phyloP scores from a whole-genome alignment of 1,140 invertebrate genomes.

The Dolichoris vasculosae region DNA sequence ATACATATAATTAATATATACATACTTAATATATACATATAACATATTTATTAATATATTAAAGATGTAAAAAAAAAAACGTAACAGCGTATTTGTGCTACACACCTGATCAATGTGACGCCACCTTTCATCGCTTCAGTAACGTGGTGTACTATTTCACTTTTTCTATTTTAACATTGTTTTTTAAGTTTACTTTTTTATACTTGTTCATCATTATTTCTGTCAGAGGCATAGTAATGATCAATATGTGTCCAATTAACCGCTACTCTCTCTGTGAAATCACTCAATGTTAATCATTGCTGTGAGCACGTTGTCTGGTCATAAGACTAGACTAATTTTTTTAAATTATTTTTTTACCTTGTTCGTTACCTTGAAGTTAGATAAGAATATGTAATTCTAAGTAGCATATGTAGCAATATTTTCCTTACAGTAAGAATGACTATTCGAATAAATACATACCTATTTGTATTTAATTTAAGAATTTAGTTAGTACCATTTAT shows the following conservation, averaged over 20 bases:
- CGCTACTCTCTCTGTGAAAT: constrained; percentile 28
- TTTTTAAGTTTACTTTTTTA: constrained; percentile 4
- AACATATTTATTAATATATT: constrained; percentile 52
- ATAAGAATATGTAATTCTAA: not conserved
- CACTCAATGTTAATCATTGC: constrained; percentile 47
- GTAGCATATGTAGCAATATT: no score
- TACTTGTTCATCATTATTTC: constrained; percentile 10
- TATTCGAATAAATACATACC: not conserved
- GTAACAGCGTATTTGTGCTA: constrained; percentile 68
- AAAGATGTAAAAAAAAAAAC: constrained; percentile 67
- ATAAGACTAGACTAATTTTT: not conserved
- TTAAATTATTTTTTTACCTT: not conserved
- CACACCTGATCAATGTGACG: constrained; percentile 74
- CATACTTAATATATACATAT: constrained; percentile 4
- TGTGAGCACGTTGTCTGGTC: constrained; percentile 46
- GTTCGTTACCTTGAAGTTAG: not conserved
- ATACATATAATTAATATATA: not conserved
- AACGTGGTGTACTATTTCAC: constrained; percentile 67
- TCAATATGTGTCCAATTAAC: constrained; percentile 19
- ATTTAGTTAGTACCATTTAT: not conserved
- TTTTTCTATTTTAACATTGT: constrained; percentile 25
- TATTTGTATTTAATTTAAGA: not conserved
- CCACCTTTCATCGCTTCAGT: constrained; percentile 72
- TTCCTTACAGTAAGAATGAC: no score
- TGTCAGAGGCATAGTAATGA: not conserved